Conservation (phyloP, 1,140 invertebrate genomes). For the Uloborus diversus region DNA sequence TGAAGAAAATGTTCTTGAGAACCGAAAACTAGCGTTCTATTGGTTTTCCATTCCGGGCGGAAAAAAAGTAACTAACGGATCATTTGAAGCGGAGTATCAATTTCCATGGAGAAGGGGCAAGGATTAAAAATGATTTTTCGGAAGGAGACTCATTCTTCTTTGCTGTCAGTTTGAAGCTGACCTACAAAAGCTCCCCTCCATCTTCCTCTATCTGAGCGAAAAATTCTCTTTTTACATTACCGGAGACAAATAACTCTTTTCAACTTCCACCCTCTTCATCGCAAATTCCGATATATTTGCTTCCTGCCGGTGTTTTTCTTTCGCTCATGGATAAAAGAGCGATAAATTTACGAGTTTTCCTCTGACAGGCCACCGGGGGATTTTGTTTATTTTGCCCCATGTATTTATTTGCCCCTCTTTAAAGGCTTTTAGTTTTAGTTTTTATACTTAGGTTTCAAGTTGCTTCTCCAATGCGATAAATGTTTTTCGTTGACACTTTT, state of each 20-base stretch:
- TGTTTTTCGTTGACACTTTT: too few species aligned
- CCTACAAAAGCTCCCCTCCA: slow-evolving; percentile 16
- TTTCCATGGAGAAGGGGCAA: slow-evolving; percentile 19
- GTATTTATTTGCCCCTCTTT: too few species aligned
- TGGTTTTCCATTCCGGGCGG: slow-evolving; percentile 20
- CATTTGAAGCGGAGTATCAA: slow-evolving; percentile 48
- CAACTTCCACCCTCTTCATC: neutral
- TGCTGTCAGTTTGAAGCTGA: slow-evolving; percentile 15
- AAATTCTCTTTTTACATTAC: slow-evolving; percentile 30
- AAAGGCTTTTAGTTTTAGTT: too few species aligned
- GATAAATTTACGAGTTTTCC: neutral
- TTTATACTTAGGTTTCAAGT: too few species aligned
- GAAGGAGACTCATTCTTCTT: slow-evolving; percentile 27
- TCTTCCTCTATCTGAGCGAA: slow-evolving; percentile 1
- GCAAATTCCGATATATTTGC: slow-evolving; percentile 27
- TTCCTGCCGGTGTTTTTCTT: slow-evolving; percentile 1
- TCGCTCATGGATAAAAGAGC: neutral
- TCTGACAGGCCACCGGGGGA: too few species aligned
- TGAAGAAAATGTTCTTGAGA: too few species aligned
- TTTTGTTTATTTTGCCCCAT: too few species aligned
- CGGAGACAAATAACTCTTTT: slow-evolving; percentile 39
- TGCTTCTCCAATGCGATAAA: too few species aligned
- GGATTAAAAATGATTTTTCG: slow-evolving; percentile 35
- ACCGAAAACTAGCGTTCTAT: too few species aligned
- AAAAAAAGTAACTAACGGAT: slow-evolving; percentile 25